Conservation (phyloP, 2,888 invertebrate species). For the Drosophila anomelani region DNA sequence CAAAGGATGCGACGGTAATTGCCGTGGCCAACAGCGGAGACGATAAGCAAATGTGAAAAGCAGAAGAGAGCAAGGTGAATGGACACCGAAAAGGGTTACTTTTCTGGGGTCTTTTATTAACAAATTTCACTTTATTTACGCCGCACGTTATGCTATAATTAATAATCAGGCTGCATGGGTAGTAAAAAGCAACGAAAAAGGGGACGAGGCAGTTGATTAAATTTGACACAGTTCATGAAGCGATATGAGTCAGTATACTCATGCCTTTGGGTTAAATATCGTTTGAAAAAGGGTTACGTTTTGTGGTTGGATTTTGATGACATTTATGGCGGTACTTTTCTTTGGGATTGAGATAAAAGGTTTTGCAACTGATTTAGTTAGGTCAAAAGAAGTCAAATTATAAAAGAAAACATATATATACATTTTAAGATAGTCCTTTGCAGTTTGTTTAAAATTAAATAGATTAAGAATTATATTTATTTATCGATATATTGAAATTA, state of each 20-base stretch:
- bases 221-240: slow-evolving; percentile 68
- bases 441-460: too few species aligned
- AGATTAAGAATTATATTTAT: too few species aligned
- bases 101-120: slow-evolving; percentile 66
- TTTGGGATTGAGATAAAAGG: slow-evolving; percentile 11
- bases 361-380: not conserved
- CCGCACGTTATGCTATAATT: slow-evolving; percentile 73
- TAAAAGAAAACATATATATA: not conserved
- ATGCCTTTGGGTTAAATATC: slow-evolving; percentile 64
- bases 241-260: slow-evolving; percentile 30
- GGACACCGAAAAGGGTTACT: slow-evolving; percentile 57
- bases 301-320: slow-evolving; percentile 62
- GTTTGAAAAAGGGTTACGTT: slow-evolving; percentile 42
- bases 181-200: slow-evolving; percentile 50
- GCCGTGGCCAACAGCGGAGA: slow-evolving; percentile 38
- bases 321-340: slow-evolving; percentile 52
- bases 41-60: slow-evolving; percentile 44
- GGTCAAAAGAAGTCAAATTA: not conserved
- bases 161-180: slow-evolving; percentile 55
- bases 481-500: too few species aligned
- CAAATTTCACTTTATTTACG: slow-evolving; percentile 77
- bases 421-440: not conserved
- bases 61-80: slow-evolving; percentile 51
- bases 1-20: slow-evolving; percentile 55
- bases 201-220: slow-evolving; percentile 64